phyloP scores from a whole-genome alignment of 1,140 invertebrate genomes.

The Drosophila sp. region DNA sequence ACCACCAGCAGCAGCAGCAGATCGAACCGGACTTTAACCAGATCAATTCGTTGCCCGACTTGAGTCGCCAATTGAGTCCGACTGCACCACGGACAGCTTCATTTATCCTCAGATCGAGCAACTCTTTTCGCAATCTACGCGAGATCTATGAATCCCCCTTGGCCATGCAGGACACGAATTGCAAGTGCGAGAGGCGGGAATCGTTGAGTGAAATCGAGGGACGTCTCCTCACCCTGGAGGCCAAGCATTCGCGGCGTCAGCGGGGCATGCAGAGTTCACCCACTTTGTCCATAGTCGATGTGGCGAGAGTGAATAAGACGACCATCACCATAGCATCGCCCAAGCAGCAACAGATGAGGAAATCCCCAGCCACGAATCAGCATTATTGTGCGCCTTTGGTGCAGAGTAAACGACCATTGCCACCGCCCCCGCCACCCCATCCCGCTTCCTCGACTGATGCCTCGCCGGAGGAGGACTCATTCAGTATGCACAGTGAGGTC shows the following conservation, averaged over 20 bases:
- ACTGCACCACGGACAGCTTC: conserved; percentile 52
- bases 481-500: conserved; percentile 75
- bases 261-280: conserved; percentile 85
- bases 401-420: conserved; percentile 61
- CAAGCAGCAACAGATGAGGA: conserved; percentile 22
- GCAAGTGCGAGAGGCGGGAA: conserved; percentile 51
- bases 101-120: conserved; percentile 65
- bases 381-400: conserved; percentile 61
- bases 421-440: conserved; percentile 63
- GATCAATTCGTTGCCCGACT: conserved; percentile 80
- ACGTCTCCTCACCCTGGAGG: conserved; percentile 86
- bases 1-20: conserved; percentile 80
- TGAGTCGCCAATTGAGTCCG: conserved; percentile 42
- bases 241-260: conserved; percentile 88
- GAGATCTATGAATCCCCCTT: conserved; percentile 88
- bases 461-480: conserved; percentile 63
- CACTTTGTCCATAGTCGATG: conserved; percentile 74
- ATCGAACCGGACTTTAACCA: conserved; percentile 85
- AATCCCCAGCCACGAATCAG: conserved; percentile 40
- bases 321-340: conserved; percentile 73
- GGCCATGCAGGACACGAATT: conserved; percentile 67
- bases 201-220: conserved; percentile 78
- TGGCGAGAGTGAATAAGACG: conserved; percentile 61
- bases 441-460: conserved; percentile 27
- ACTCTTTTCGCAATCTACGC: conserved; percentile 84